Percentiles rank a stretch among this genome's conserved stretches.
phyloP scores from a whole-genome alignment of 2,797 vertebrate species.

The Poecilia velifera region DNA sequence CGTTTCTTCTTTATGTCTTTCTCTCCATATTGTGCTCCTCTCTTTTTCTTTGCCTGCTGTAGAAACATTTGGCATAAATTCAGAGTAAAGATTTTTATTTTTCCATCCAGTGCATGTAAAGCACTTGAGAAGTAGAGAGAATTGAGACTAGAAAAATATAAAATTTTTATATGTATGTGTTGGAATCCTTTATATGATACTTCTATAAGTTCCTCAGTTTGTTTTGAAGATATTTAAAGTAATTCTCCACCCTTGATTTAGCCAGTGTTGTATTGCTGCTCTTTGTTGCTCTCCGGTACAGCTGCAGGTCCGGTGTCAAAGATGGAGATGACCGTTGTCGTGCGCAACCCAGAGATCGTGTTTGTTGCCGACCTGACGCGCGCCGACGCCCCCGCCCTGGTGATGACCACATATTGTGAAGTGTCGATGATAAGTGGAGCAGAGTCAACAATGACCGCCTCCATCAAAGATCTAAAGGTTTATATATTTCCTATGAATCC shows the following conservation, averaged over 20 bases:
- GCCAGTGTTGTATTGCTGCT: constrained; percentile 23
- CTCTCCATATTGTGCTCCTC: neutral
- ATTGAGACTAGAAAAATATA: neutral
- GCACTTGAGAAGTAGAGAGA: neutral
- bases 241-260: neutral
- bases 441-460: constrained; percentile 86
- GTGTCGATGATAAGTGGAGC: constrained; percentile 83
- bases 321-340: constrained; percentile 87
- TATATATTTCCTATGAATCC: neutral
- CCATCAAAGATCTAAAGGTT: constrained; percentile 88
- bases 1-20: neutral
- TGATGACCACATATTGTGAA: constrained; percentile 93
- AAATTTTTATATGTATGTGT: neutral
- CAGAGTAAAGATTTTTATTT: neutral
- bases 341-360: constrained; percentile 95
- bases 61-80: neutral
- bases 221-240: neutral
- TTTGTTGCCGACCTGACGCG: constrained; percentile 98
- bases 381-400: constrained; percentile 90
- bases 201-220: neutral
- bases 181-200: neutral
- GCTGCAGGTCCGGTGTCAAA: constrained; percentile 76
- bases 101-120: neutral
- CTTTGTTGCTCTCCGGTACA: constrained; percentile 63
- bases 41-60: neutral